Conservation (phyloP, 2,113 vertebrate genomes). For the Trichomycterus rosablanca region DNA sequence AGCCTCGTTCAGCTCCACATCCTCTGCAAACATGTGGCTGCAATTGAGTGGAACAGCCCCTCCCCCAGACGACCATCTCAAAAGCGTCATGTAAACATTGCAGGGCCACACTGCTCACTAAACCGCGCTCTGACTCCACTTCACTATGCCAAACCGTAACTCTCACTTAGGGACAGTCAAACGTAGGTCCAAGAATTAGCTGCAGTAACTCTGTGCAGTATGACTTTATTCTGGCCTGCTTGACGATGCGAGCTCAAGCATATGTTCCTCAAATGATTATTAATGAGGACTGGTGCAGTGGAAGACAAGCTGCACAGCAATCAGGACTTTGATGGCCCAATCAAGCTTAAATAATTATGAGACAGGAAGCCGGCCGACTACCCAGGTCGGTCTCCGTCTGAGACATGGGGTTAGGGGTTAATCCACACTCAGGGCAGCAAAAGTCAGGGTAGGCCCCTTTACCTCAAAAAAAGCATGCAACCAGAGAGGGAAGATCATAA, state of each 20-base stretch:
- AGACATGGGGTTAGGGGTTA: constrained; percentile 32
- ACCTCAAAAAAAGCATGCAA: constrained; percentile 10
- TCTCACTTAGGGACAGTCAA: constrained; percentile 36
- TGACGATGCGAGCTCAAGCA: constrained; percentile 9
- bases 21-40: constrained; percentile 48
- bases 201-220: constrained; percentile 14
- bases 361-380: constrained; percentile 44
- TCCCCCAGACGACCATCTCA: constrained; percentile 30
- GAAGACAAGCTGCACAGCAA: background rate
- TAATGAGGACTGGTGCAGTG: background rate
- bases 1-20: constrained; percentile 43
- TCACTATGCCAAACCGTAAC: constrained; percentile 32
- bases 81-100: constrained; percentile 40
- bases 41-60: constrained; percentile 46
- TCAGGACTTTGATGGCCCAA: constrained; percentile 30
- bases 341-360: constrained; percentile 38
- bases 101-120: constrained; percentile 23
- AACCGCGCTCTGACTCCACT: constrained; percentile 17
- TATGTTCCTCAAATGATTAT: background rate
- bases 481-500: background rate
- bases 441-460: constrained; percentile 9
- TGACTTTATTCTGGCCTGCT: background rate
- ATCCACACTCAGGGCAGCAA: background rate
- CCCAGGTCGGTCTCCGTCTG: constrained; percentile 20
- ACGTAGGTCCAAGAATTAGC: constrained; percentile 20